Evolutionary conservation across 2,888 invertebrate genomes (phyloP), one percentile per base, ranked within the genome.

Genomic region (Chrysina gloriosa): DNA sequence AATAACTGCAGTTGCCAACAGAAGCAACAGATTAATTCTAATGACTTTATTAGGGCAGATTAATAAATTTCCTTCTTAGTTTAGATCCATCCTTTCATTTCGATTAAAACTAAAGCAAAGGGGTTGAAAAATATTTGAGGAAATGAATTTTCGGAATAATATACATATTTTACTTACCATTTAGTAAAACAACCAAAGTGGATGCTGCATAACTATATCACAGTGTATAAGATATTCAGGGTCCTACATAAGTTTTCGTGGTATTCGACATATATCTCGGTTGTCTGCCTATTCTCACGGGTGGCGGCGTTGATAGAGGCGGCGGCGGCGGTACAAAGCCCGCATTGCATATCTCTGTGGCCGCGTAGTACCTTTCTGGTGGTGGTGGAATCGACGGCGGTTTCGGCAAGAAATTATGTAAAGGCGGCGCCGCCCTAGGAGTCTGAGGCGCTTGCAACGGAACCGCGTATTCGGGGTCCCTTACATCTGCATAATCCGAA

Each of bases 351-450:
- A 91, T 89, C 82, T 90, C 89, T 71, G 90, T 89, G 75, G 90
- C 89, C 73, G 90, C 90, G 84, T 90, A 91, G 84, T 90, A 90
- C 82, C 89, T 87, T 82, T 90, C 90, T 71, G 88, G 87, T 42
- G 89, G 89, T 66, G 90, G 91, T 71, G 90, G 90, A 77, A 88
- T 86, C 71, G 88, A 86, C 64, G 88, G 88, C 73, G 87, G 89
- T 81, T 88, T 85, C 66, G 87, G 87, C 77, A 87, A 86, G 79
- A 88, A 85, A 78, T 86, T 85, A 77, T 87, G 87, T 71, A 87
- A 78, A 63, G 85, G 81, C 42, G 86, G 87, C 36, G 85, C 86
- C 52, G 80, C 82, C 69, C 85, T 82, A 65, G 85, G 86, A 69
- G 85, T 83, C 71, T 85, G 84, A 47, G 78, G 77, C 25, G 77